phyloP scores from a whole-genome alignment of 1,140 invertebrate species.

The Drosophila tristis region DNA sequence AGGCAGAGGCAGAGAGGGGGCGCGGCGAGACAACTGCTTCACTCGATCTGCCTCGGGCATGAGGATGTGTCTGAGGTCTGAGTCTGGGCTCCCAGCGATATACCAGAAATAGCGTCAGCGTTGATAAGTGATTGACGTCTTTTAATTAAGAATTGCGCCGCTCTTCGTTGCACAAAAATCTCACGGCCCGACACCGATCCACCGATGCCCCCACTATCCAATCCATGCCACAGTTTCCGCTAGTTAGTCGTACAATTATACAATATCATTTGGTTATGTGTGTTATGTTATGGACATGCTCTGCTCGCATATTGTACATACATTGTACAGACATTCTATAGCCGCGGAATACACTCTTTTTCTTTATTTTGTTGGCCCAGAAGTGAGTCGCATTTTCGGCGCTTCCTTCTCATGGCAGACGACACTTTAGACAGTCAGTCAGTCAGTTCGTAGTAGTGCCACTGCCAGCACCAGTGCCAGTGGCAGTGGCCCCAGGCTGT shows the following conservation, averaged over 20 bases:
- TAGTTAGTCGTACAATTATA: slow-evolving; percentile 74
- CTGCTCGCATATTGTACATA: too few species aligned
- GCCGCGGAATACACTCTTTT: slow-evolving; percentile 28
- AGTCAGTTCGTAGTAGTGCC: background rate
- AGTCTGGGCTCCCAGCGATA: background rate
- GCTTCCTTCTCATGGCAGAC: slow-evolving; percentile 36
- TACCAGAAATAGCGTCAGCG: slow-evolving; percentile 62
- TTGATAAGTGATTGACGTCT: slow-evolving; percentile 83
- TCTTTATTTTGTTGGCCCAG: slow-evolving; percentile 16
- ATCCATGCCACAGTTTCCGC: slow-evolving; percentile 65
- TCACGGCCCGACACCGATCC: slow-evolving; percentile 29
- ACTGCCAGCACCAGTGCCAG: slow-evolving; percentile 7
- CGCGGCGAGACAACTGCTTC: slow-evolving; percentile 17
- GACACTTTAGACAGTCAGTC: slow-evolving; percentile 58
- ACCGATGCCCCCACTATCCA: slow-evolving; percentile 4
- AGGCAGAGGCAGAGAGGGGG: slow-evolving; percentile 1
- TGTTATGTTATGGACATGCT: slow-evolving; percentile 31
- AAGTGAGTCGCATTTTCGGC: slow-evolving; percentile 46
- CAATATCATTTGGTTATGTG: slow-evolving; percentile 61
- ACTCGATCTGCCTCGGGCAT: slow-evolving; percentile 14
- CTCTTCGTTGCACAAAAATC: slow-evolving; percentile 76
- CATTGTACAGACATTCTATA: slow-evolving; percentile 9
- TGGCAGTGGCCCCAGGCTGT: slow-evolving; percentile 14
- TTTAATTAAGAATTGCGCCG: slow-evolving; percentile 82
- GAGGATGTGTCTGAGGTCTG: slow-evolving; percentile 31